These are phyloP conservation scores for Phyllostomus hastatus DNA, from an alignment of 2,113 vertebrate species.

Conservation along the genomic window DNA sequence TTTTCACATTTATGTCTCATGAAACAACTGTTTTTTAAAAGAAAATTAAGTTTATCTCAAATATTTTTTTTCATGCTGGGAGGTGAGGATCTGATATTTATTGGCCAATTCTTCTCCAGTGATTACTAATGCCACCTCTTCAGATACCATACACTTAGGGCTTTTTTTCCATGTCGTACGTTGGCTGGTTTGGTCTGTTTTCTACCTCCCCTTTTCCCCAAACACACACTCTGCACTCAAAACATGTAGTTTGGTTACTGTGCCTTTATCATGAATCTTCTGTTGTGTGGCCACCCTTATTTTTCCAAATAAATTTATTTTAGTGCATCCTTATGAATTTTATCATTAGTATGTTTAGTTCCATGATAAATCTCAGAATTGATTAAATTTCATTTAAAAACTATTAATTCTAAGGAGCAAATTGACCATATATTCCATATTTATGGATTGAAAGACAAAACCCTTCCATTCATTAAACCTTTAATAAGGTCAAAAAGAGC, in stretches of 20 bases:
- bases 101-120: background rate
- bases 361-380: background rate
- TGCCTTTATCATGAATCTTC: background rate
- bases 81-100: background rate
- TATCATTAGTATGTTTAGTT: background rate
- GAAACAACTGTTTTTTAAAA: background rate
- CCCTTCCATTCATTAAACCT: background rate
- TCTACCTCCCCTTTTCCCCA: background rate
- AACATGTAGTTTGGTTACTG: background rate
- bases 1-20: background rate
- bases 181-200: background rate
- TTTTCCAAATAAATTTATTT: background rate
- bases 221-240: background rate
- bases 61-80: background rate
- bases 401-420: background rate
- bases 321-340: background rate
- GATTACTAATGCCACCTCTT: background rate
- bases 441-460: background rate
- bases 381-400: background rate
- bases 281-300: no score
- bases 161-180: background rate
- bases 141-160: background rate
- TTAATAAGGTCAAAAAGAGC: background rate
- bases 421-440: background rate
- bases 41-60: background rate